Percentiles rank a stretch among this genome's conserved stretches.
Conservation (phyloP, 2,113 vertebrate genomes). For the Oryzias celebensis region DNA sequence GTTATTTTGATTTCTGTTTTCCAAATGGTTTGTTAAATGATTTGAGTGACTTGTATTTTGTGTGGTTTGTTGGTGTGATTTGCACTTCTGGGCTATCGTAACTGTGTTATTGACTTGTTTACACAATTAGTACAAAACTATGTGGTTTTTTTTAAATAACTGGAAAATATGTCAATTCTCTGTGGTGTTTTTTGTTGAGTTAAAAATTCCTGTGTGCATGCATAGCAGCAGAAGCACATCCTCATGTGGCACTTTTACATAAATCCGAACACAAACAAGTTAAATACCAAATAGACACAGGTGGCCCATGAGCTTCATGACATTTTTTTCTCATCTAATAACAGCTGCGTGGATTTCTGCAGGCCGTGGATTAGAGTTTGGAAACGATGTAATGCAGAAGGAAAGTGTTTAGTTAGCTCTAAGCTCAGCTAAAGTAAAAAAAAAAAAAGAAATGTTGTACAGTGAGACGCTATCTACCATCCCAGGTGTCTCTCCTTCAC, state of each 20-base stretch:
- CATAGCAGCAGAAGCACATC: constrained; percentile 16
- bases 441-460: constrained; percentile 31
- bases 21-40: too few species aligned
- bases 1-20: too few species aligned
- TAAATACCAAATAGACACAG: constrained; percentile 52
- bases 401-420: constrained; percentile 49
- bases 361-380: constrained; percentile 24
- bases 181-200: constrained; percentile 24
- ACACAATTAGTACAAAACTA: background rate
- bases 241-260: constrained; percentile 44
- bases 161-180: constrained; percentile 28
- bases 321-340: constrained; percentile 29
- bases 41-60: too few species aligned
- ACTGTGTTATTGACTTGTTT: too few species aligned
- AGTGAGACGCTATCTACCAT: constrained; percentile 50
- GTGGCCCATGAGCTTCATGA: constrained; percentile 37
- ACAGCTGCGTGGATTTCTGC: constrained; percentile 26
- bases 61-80: too few species aligned
- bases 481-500: constrained; percentile 50
- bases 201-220: constrained; percentile 22
- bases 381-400: constrained; percentile 30
- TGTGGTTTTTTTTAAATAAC: constrained; percentile 23
- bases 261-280: constrained; percentile 47
- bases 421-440: constrained; percentile 28
- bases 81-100: too few species aligned